Evolutionary conservation across 2,113 vertebrate genomes (phyloP).

Genomic region (Brachyhypopomus gauderio): DNA sequence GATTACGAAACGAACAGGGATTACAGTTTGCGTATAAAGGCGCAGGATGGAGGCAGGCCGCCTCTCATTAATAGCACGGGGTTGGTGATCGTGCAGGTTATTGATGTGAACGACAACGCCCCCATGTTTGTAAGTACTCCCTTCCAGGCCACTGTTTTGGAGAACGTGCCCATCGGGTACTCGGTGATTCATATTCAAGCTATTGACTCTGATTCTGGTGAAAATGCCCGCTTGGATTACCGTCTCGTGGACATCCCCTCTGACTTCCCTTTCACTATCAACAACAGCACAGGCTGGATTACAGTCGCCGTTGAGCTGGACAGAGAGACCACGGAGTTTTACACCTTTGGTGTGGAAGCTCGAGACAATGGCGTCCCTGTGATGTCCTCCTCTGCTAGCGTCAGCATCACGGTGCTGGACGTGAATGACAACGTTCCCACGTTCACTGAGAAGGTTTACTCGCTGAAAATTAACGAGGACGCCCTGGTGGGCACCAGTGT

Average conservation of each 20-base stretch:
- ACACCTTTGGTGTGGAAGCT: slow-evolving; percentile 91
- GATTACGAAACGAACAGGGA: slow-evolving; percentile 91
- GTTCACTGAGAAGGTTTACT: slow-evolving; percentile 88
- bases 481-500: slow-evolving; percentile 91
- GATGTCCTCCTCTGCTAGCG: slow-evolving; percentile 92
- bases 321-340: slow-evolving; percentile 87
- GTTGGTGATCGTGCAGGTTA: slow-evolving; percentile 89
- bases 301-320: slow-evolving; percentile 86
- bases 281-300: slow-evolving; percentile 96
- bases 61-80: slow-evolving; percentile 92
- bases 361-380: slow-evolving; percentile 85
- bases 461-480: slow-evolving; percentile 92
- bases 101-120: slow-evolving; percentile 93
- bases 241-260: slow-evolving; percentile 77
- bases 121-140: slow-evolving; percentile 98
- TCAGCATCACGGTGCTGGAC: slow-evolving; percentile 90
- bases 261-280: slow-evolving; percentile 89
- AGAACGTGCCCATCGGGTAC: slow-evolving; percentile 88
- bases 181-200: slow-evolving; percentile 95
- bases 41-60: slow-evolving; percentile 93
- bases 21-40: slow-evolving; percentile 91
- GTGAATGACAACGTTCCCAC: slow-evolving; percentile 93
- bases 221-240: slow-evolving; percentile 90
- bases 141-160: slow-evolving; percentile 91
- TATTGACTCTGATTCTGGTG: slow-evolving; percentile 88